These are phyloP conservation scores for Scotopteryx bipunctaria DNA, from an alignment of 2,888 invertebrate genomes.

Conservation along the genomic window DNA sequence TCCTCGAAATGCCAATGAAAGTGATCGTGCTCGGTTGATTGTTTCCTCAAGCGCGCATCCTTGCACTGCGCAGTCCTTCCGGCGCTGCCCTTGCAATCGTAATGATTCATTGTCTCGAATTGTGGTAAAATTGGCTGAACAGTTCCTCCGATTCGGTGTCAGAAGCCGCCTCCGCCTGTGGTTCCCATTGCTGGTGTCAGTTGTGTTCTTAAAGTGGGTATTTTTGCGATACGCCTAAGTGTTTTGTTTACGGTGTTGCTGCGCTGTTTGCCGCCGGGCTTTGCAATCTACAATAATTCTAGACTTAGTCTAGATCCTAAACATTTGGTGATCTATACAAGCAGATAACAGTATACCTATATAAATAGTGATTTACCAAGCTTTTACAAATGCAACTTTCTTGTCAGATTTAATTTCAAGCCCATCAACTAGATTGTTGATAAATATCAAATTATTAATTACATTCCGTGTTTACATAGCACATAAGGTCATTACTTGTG, in stretches of 20 bases:
- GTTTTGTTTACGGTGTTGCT: constrained; percentile 75
- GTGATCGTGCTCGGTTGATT: constrained; percentile 49
- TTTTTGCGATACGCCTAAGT: constrained; percentile 53
- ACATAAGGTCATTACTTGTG: constrained; percentile 12
- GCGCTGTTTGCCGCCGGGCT: constrained; percentile 47
- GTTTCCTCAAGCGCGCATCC: constrained; percentile 52
- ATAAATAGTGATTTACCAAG: neutral
- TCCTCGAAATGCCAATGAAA: constrained; percentile 58
- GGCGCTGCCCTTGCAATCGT: constrained; percentile 59
- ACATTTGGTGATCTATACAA: constrained; percentile 1
- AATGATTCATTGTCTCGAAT: constrained; percentile 77
- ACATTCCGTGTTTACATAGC: constrained; percentile 9
- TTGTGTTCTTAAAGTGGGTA: constrained; percentile 33
- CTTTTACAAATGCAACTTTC: neutral
- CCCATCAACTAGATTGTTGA: constrained; percentile 7
- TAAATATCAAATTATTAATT: constrained; percentile 12
- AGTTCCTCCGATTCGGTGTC: constrained; percentile 39
- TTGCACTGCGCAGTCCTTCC: constrained; percentile 37
- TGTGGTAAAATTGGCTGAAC: constrained; percentile 58
- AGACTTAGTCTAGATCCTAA: constrained; percentile 6
- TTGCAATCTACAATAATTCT: constrained; percentile 12
- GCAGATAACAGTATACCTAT: neutral
- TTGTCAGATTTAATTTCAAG: neutral
- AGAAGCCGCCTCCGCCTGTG: constrained; percentile 6
- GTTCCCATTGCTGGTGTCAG: constrained; percentile 19